These are phyloP conservation scores for Oreochromis tanganicae DNA, from an alignment of 2,113 vertebrate genomes.

Conservation along the genomic window DNA sequence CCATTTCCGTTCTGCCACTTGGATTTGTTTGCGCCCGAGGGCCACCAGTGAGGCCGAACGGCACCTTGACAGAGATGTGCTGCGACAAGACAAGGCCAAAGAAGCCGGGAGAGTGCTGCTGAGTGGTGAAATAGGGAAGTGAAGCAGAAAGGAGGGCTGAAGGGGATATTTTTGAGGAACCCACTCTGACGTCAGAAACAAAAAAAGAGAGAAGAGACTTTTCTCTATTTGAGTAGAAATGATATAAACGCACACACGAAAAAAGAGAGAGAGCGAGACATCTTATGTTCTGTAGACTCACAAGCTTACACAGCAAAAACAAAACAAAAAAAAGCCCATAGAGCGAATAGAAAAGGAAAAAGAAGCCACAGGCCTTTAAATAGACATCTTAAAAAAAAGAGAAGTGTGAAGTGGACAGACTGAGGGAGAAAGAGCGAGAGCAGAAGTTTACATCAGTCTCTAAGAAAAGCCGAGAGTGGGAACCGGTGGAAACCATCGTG, in stretches of 20 bases:
- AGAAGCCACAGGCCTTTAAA: conserved; percentile 26
- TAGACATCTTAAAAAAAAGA: conserved; percentile 47
- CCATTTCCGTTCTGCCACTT: background rate
- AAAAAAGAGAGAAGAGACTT: conserved; percentile 1
- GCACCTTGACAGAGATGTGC: conserved; percentile 15
- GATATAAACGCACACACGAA: background rate
- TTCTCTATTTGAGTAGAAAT: background rate
- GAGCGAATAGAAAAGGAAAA: conserved; percentile 9
- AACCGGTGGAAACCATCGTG: background rate
- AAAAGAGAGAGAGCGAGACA: background rate
- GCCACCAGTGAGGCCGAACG: conserved; percentile 11
- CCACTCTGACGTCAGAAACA: conserved; percentile 29
- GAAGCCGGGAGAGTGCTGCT: background rate
- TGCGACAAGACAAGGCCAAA: conserved; percentile 24
- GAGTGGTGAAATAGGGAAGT: conserved; percentile 55
- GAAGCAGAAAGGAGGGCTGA: conserved; percentile 29
- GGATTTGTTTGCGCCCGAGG: background rate
- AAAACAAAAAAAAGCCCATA: background rate
- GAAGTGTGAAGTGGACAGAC: conserved; percentile 48
- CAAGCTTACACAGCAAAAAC: background rate
- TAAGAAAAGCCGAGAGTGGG: background rate
- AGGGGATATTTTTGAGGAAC: conserved; percentile 55
- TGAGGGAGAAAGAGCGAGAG: background rate
- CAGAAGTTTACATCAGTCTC: conserved; percentile 33
- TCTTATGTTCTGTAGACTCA: background rate